Evolutionary conservation across 2,113 vertebrate genomes (phyloP).

Genomic region (Lichenostomus cassidix): DNA sequence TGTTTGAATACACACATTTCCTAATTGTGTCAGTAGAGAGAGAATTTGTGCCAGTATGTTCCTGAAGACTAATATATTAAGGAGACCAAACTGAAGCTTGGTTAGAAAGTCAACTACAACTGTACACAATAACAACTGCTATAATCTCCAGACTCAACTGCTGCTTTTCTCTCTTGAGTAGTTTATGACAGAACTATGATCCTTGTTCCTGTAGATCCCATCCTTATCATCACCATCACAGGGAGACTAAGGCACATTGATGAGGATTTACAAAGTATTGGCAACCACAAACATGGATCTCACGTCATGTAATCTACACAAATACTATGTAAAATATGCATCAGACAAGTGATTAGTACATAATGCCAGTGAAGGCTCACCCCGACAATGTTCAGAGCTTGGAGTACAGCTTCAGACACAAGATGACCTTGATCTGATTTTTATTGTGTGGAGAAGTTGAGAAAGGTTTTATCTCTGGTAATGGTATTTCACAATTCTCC

Average conservation of each 20-base stretch:
- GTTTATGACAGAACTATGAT: neutral
- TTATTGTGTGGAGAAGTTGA: neutral
- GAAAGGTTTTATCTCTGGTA: neutral
- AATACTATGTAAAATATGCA: neutral
- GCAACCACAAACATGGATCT: neutral
- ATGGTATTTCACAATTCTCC: neutral
- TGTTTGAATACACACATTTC: neutral
- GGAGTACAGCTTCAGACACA: neutral
- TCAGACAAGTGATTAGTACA: neutral
- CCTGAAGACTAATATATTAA: neutral
- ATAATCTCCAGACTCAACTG: neutral
- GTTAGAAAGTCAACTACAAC: neutral
- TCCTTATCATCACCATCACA: neutral
- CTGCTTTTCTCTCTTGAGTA: neutral
- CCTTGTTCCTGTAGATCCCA: neutral
- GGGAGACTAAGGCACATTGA: neutral
- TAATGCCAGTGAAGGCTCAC: neutral
- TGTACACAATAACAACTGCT: neutral
- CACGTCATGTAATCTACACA: rapidly evolving
- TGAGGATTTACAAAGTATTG: neutral
- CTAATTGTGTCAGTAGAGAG: neutral
- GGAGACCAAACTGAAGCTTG: neutral
- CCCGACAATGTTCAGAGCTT: neutral
- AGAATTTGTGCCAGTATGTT: neutral
- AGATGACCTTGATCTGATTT: neutral